Evolutionary conservation across 1,140 invertebrate species (phyloP).

Genomic region (Cotesia vestalis): DNA sequence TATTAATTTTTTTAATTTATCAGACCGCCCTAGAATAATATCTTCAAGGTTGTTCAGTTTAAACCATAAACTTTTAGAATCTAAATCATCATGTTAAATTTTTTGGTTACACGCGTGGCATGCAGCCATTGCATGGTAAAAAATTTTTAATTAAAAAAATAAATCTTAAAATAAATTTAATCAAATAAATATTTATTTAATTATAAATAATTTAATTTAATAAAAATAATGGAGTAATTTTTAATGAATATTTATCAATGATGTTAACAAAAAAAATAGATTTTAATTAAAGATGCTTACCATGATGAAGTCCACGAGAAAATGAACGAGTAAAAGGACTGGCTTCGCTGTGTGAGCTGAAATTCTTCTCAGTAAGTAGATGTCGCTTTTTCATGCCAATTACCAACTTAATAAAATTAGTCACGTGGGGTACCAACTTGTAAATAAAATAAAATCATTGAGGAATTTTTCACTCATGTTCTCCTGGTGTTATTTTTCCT

Average conservation of each 20-base stretch:
- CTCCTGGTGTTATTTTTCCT: no score
- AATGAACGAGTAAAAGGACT: slow-evolving; percentile 45
- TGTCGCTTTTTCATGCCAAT: background rate
- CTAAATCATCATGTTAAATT: slow-evolving; percentile 61
- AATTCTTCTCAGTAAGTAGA: background rate
- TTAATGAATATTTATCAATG: slow-evolving; percentile 17
- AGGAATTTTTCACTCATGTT: no score
- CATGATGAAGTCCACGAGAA: slow-evolving; percentile 43
- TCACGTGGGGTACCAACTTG: no score
- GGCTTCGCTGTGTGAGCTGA: background rate
- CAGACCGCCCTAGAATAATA: slow-evolving; percentile 68
- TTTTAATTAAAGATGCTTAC: slow-evolving; percentile 41
- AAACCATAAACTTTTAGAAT: slow-evolving; percentile 60
- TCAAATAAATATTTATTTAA: slow-evolving; percentile 6
- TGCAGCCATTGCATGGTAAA: background rate
- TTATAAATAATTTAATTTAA: slow-evolving; percentile 1
- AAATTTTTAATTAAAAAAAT: slow-evolving; percentile 7
- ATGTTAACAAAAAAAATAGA: slow-evolving; percentile 25
- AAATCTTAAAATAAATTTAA: background rate
- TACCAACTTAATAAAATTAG: background rate
- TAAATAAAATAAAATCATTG: no score
- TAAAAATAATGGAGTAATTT: background rate
- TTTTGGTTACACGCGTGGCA: slow-evolving; percentile 29
- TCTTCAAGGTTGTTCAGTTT: slow-evolving; percentile 61
- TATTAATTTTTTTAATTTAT: slow-evolving; percentile 40